Base-by-base conservation (phyloP, 2,888 invertebrate genomes). In the Ptychoptera contaminata region DNA sequence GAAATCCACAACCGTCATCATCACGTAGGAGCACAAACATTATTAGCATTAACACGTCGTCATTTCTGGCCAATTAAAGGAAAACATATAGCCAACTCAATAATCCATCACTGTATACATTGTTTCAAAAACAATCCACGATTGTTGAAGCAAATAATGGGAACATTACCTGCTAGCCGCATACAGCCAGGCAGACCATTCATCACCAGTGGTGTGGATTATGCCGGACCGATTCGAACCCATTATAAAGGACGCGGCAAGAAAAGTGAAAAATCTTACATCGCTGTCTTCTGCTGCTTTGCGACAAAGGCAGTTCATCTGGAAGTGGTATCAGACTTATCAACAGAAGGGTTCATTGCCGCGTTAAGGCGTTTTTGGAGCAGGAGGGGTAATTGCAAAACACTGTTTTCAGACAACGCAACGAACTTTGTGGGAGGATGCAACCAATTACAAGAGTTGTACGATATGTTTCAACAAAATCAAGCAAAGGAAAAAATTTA, bases 301-400 rank as follows among this genome's bases (percentile, higher is more conserved):
- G 11, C 1, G 7, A 36, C 37, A 16, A 42, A 42, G 34, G 56
- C 57, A 1, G 37, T 57, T 12, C 54, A 57, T 31, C 30, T 37
- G 12, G 35, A 38, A 37, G 37, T 29, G 8, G 43, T 37, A 8
- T 8, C 10, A n/a, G 37, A 43, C 16, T 4, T 29, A 5, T 29
- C 43, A 37, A 37, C 35, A 6, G 37, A 40, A 8, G 43, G 38
- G 6, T 43, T 43, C n/a, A 29, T 43, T 14, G 31, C 37, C 30
- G 15, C 23, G 12, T 37, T 43, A n/a, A 43, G 31, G 31, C 16
- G 43, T 8, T 43, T 43, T 37, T 9, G 37, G 9, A 15, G n/a
- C 7, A 8, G 38, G 8, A 23, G 43, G 31, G 43, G 43, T 6
- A 11, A 14, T n/a, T 37, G 30, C 11, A 8, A n/a, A 14, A 15